phyloP scores from a whole-genome alignment of 2,113 vertebrate species.

The Tretioscincus oriximinensis region DNA sequence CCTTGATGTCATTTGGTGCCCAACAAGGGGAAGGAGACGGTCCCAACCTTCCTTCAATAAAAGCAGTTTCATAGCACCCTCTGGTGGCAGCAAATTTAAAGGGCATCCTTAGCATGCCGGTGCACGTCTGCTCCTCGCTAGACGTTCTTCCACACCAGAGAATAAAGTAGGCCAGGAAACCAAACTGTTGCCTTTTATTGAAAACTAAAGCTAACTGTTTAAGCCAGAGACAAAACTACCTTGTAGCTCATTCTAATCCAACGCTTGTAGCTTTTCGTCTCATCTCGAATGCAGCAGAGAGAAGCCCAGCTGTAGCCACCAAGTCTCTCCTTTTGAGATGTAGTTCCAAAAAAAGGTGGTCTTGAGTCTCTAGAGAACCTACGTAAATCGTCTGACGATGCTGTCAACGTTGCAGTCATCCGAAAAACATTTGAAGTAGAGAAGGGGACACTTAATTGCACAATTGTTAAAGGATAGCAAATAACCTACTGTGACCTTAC shows the following conservation, averaged over 20 bases:
- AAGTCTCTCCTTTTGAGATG: neutral
- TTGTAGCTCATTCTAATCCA: neutral
- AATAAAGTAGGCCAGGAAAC: neutral
- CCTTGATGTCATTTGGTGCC: neutral
- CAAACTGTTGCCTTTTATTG: neutral
- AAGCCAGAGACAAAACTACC: neutral
- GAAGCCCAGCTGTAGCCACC: neutral
- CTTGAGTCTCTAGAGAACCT: slow-evolving; percentile 21
- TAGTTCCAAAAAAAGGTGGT: neutral
- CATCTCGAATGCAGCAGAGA: neutral
- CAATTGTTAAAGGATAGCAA: neutral
- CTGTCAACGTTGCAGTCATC: slow-evolving; percentile 44
- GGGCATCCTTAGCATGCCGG: neutral
- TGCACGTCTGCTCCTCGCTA: neutral
- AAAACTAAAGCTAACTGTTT: neutral
- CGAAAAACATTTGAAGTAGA: slow-evolving; percentile 38
- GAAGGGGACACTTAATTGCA: slow-evolving; percentile 38
- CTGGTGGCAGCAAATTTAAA: slow-evolving; percentile 4
- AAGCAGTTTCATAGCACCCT: neutral
- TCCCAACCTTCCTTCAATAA: neutral
- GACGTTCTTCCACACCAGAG: neutral
- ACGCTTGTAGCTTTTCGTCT: neutral
- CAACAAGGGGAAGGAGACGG: neutral
- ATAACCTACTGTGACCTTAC: neutral
- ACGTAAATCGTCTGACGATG: slow-evolving; percentile 62